A percentile compares a stretch with the other conserved stretches of the same genome.
Conservation (phyloP, 2,888 invertebrate species). For the Junonia oenone region DNA sequence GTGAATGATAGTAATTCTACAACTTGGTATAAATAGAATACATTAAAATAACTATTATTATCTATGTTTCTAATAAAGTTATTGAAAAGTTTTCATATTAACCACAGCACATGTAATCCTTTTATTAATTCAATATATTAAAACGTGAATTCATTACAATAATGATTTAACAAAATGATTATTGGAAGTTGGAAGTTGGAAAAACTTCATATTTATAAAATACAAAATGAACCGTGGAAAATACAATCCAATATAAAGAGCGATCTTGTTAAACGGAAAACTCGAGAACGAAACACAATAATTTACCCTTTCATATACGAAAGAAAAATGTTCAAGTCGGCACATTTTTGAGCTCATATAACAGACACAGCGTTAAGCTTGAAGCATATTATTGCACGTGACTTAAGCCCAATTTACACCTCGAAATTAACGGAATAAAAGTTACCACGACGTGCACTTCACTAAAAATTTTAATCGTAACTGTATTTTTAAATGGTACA, state of each 20-base stretch:
- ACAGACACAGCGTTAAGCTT: not conserved
- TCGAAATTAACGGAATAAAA: no score
- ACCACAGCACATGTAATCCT: no score
- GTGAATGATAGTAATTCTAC: no score
- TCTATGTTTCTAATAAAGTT: no score
- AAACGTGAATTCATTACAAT: not conserved
- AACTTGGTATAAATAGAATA: no score
- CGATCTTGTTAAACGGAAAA: not conserved
- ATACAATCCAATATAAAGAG: not conserved
- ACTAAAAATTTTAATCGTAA: no score
- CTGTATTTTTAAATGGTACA: no score
- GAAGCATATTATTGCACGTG: not conserved
- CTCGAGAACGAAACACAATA: not conserved
- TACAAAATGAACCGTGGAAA: not conserved
- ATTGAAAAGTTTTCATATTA: no score
- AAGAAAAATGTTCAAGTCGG: not conserved
- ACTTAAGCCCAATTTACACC: no score
- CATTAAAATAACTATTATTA: no score
- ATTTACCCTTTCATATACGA: not conserved
- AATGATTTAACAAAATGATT: not conserved
- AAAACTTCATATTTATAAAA: not conserved
- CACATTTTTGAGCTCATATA: not conserved
- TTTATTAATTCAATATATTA: no score
- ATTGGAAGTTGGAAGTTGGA: not conserved
- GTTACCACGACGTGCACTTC: no score